Evolutionary conservation across 53 echinoderm and acorn worm species (phyloP).

Genomic region (Crossaster papposus): DNA sequence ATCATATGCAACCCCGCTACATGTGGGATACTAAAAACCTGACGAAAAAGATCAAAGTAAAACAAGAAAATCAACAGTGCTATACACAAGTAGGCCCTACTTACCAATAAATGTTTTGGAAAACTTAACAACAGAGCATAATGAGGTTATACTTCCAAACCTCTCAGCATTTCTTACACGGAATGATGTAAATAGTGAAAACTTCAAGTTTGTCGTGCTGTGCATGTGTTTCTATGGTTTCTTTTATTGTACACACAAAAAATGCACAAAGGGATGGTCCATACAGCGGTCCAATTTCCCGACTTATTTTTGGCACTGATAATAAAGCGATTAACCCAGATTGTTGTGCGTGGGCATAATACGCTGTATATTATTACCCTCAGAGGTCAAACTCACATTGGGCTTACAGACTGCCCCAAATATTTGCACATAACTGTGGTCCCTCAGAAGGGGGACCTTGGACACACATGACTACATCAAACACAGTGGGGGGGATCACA

Average conservation of each 20-base stretch:
- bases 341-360: neutral
- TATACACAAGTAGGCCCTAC: neutral
- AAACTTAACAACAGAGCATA: neutral
- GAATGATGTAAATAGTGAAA: neutral
- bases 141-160: neutral
- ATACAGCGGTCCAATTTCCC: slow-evolving; percentile 16
- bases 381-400: neutral
- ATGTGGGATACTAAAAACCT: too few species aligned
- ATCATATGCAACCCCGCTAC: too few species aligned
- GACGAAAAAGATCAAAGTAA: too few species aligned
- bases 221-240: neutral
- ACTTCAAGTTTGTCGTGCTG: neutral
- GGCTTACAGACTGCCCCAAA: neutral
- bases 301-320: neutral
- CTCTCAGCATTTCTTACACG: too few species aligned
- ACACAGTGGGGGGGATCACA: neutral
- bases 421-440: slow-evolving; percentile 40
- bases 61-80: too few species aligned
- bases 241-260: neutral
- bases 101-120: neutral
- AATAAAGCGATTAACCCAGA: slow-evolving; percentile 28
- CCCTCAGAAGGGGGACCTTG: neutral
- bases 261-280: neutral
- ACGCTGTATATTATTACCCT: neutral
- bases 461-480: slow-evolving; percentile 9